Evolutionary conservation across 2,888 invertebrate species (phyloP).

Genomic region (Andrena praecox): DNA sequence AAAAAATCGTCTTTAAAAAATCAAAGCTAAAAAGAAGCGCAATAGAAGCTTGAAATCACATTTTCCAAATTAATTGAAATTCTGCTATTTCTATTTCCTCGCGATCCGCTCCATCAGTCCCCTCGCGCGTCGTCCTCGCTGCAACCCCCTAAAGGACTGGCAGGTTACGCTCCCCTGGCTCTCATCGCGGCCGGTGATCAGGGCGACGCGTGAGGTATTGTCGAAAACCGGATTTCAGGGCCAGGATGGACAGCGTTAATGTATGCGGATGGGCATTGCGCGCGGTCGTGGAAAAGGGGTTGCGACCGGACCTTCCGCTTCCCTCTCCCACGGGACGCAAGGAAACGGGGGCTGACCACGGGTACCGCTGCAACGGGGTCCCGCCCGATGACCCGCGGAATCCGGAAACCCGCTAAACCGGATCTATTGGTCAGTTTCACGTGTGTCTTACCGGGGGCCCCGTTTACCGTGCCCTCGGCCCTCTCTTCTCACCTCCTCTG

Average conservation of each 20-base stretch:
- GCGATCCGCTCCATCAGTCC: not conserved
- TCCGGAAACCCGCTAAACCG: constrained; percentile 85
- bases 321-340: constrained; percentile 58
- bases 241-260: constrained; percentile 70
- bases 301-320: constrained; percentile 51
- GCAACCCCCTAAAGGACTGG: not conserved
- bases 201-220: constrained; percentile 40
- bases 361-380: constrained; percentile 67
- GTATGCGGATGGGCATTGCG: constrained; percentile 74
- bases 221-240: constrained; percentile 58
- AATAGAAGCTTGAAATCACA: not conserved
- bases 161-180: not conserved
- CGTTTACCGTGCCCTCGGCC: constrained; percentile 27
- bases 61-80: not conserved
- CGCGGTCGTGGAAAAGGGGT: constrained; percentile 65
- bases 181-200: not conserved
- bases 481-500: constrained; percentile 35
- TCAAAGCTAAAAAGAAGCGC: not conserved
- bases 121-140: not conserved
- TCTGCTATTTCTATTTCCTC: too few species aligned
- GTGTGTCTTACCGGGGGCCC: constrained; percentile 72
- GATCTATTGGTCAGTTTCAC: constrained; percentile 85
- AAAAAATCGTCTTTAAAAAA: not conserved
- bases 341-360: constrained; percentile 63
- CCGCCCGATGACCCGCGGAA: constrained; percentile 82